phyloP scores from a whole-genome alignment of 2,113 vertebrate genomes.

The Archocentrus centrarchus region DNA sequence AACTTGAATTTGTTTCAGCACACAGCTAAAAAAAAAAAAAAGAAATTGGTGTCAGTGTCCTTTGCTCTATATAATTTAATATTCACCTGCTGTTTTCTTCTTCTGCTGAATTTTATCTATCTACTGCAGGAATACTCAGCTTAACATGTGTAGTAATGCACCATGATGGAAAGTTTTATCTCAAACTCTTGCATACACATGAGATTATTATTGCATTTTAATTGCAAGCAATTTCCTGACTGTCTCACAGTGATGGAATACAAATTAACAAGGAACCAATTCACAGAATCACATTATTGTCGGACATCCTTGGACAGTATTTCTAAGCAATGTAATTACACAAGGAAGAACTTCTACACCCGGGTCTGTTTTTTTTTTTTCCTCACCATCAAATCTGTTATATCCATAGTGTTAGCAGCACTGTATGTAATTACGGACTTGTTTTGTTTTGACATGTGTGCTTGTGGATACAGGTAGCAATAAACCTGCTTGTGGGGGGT shows the following conservation, averaged over 20 bases:
- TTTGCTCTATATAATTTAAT: not conserved
- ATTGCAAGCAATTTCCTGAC: slow-evolving; percentile 40
- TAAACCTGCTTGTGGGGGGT: not conserved
- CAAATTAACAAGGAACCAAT: slow-evolving; percentile 19
- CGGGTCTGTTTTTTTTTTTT: not conserved
- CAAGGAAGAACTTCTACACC: not conserved
- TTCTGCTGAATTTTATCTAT: not conserved
- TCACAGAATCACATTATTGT: slow-evolving; percentile 3
- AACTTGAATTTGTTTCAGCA: not conserved
- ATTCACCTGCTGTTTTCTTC: not conserved
- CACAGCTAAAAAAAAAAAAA: not conserved
- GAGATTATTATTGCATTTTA: slow-evolving; percentile 20
- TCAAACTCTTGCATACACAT: not conserved
- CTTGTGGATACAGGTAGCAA: slow-evolving; percentile 2
- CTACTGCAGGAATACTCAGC: not conserved
- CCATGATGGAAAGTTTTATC: not conserved
- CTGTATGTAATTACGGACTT: not conserved
- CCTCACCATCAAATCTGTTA: slow-evolving; percentile 1
- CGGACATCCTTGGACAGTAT: not conserved
- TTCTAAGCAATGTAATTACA: slow-evolving; percentile 3
- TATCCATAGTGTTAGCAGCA: not conserved
- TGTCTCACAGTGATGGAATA: slow-evolving; percentile 26
- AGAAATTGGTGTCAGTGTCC: not conserved
- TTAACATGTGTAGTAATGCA: not conserved
- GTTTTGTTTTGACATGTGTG: not conserved